Conservation (phyloP, 2,113 vertebrate genomes). For the Lynx canadensis region DNA sequence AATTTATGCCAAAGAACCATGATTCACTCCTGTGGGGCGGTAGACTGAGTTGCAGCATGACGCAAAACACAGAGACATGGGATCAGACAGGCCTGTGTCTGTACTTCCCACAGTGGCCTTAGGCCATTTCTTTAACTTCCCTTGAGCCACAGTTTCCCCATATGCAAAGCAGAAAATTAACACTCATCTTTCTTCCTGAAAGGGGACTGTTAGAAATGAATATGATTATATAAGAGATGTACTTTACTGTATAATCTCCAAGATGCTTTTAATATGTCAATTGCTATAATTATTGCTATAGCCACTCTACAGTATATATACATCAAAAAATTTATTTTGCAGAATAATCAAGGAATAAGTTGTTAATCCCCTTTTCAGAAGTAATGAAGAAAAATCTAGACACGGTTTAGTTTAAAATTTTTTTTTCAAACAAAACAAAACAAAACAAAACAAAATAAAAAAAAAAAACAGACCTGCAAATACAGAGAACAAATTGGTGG, state of each 20-base stretch:
- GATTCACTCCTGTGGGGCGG: not conserved
- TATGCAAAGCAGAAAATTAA: slow-evolving; percentile 12
- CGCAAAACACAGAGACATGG: not conserved
- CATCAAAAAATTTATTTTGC: not conserved
- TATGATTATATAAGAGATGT: not conserved
- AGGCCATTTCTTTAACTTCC: not conserved
- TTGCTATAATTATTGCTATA: not conserved
- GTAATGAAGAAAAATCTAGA: slow-evolving; percentile 6
- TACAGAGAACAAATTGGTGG: not conserved
- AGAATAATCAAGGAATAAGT: not conserved
- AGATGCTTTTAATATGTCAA: not conserved
- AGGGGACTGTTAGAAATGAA: not conserved
- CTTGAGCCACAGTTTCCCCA: not conserved
- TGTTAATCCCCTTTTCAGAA: slow-evolving; percentile 2
- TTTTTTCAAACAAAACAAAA: not conserved
- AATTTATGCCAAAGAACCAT: not conserved
- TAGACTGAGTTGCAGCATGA: not conserved
- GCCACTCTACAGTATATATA: not conserved
- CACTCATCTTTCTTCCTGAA: not conserved
- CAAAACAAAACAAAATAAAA: not conserved
- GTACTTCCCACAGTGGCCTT: not conserved
- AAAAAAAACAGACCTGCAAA: not conserved
- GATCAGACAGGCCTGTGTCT: not conserved
- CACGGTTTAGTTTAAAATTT: not conserved
- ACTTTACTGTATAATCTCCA: not conserved